Conservation (phyloP, 2,888 invertebrate species). For the Dusona sp. region DNA sequence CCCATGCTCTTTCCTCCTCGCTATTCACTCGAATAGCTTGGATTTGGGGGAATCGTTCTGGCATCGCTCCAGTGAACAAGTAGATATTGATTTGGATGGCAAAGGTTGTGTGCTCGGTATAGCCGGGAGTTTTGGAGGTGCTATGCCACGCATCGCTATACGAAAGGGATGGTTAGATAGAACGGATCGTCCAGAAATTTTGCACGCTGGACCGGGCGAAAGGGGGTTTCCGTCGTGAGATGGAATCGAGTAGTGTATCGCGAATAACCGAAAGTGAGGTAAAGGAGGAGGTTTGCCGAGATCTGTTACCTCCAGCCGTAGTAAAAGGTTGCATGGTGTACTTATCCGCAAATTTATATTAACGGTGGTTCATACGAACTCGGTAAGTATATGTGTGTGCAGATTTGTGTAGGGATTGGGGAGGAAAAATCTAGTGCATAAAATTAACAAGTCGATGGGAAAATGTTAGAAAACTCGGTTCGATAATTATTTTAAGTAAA, state of each 20-base stretch:
- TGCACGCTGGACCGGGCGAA: slow-evolving; percentile 52
- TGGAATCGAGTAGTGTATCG: slow-evolving; percentile 68
- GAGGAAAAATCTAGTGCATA: too few relatives aligned
- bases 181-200: slow-evolving; percentile 51
- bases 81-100: slow-evolving; percentile 82
- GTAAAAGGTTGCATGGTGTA: slow-evolving; percentile 80
- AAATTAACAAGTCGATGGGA: too few relatives aligned
- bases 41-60: slow-evolving; percentile 79
- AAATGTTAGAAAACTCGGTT: too few relatives aligned
- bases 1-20: slow-evolving; percentile 7
- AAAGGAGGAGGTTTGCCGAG: slow-evolving; percentile 33
- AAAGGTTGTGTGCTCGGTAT: slow-evolving; percentile 69
- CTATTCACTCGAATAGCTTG: slow-evolving; percentile 67
- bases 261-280: slow-evolving; percentile 23
- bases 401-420: too few relatives aligned
- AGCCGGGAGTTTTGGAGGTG: slow-evolving; percentile 59
- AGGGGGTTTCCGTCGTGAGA: slow-evolving; percentile 50
- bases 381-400: too few relatives aligned
- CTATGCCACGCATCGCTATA: slow-evolving; percentile 41
- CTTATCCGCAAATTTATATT: slow-evolving; percentile 81
- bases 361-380: too few relatives aligned
- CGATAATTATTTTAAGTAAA: too few relatives aligned
- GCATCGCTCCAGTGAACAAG: slow-evolving; percentile 82
- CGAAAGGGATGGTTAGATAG: slow-evolving; percentile 23
- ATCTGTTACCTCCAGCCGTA: slow-evolving; percentile 69